These are phyloP conservation scores for Bolinopsis microptera DNA, from an alignment of 37 sponge, comb jelly and placozoan species.

Conservation along the genomic window DNA sequence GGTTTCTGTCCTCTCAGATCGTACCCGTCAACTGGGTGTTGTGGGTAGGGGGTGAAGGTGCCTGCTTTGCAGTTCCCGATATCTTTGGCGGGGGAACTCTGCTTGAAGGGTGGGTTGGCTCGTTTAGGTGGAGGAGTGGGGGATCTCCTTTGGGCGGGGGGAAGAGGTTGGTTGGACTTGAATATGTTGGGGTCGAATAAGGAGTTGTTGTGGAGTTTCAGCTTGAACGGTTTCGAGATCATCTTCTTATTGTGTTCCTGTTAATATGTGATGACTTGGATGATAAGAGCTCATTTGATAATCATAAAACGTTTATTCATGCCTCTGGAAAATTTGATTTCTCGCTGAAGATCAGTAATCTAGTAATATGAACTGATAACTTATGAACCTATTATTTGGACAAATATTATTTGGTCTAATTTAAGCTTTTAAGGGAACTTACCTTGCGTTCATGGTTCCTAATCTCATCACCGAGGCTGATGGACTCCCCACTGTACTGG, in stretches of 20 bases:
- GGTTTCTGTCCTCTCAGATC: slow-evolving; percentile 37
- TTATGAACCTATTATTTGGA: too few relatives aligned
- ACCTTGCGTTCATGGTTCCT: neutral
- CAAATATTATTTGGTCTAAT: too few relatives aligned
- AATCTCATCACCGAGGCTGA: neutral
- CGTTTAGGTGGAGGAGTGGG: slow-evolving; percentile 57
- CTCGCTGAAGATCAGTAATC: too few relatives aligned
- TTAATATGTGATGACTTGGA: too few relatives aligned
- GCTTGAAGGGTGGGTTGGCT: slow-evolving; percentile 88
- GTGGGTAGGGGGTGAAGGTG: slow-evolving; percentile 89
- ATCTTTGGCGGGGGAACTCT: slow-evolving; percentile 86
- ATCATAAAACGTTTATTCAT: too few relatives aligned
- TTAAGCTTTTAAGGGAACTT: neutral
- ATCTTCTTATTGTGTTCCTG: slow-evolving; percentile 71
- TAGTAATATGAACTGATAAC: too few relatives aligned
- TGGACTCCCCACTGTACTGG: slow-evolving; percentile 21
- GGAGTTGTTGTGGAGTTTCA: slow-evolving; percentile 20
- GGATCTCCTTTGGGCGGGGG: slow-evolving; percentile 32
- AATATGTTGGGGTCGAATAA: slow-evolving; percentile 53
- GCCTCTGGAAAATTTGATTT: too few relatives aligned
- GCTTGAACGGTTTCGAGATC: slow-evolving; percentile 32
- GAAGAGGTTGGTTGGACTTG: slow-evolving; percentile 56
- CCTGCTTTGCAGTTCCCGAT: slow-evolving; percentile 90
- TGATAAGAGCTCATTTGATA: too few relatives aligned
- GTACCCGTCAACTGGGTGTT: slow-evolving; percentile 79